Conservation (phyloP, 2,113 vertebrate species). For the Fulmarus glacialis region DNA sequence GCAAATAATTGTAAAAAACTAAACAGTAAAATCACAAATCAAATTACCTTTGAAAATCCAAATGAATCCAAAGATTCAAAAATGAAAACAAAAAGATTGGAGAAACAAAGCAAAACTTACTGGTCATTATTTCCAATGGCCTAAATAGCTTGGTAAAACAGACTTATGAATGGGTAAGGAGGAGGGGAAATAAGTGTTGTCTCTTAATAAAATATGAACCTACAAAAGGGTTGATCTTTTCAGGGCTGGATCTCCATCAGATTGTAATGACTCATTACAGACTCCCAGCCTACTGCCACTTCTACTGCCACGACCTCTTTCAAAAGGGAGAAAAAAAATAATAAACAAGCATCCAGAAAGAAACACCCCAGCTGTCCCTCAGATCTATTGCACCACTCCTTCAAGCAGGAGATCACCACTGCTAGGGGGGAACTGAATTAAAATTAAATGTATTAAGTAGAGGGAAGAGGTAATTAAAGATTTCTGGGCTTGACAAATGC, state of each 20-base stretch:
- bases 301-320: not conserved
- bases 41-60: not conserved
- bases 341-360: not conserved
- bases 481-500: not conserved
- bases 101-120: not conserved
- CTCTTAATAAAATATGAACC: not conserved
- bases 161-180: not conserved
- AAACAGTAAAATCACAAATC: not conserved
- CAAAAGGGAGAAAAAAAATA: not conserved
- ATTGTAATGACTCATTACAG: not conserved
- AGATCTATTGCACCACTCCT: not conserved
- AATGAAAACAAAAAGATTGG: not conserved
- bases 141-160: not conserved
- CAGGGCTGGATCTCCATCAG: not conserved
- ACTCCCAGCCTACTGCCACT: not conserved
- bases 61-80: not conserved
- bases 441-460: not conserved
- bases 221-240: not conserved
- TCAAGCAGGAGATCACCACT: not conserved
- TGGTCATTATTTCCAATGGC: not conserved
- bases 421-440: not conserved
- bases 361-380: not conserved
- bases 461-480: not conserved
- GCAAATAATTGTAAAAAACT: not conserved
- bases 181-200: not conserved